A percentile compares a stretch with the other conserved stretches of the same genome.
phyloP scores from a whole-genome alignment of 2,113 vertebrate species.

The Ceyx margarethae region DNA sequence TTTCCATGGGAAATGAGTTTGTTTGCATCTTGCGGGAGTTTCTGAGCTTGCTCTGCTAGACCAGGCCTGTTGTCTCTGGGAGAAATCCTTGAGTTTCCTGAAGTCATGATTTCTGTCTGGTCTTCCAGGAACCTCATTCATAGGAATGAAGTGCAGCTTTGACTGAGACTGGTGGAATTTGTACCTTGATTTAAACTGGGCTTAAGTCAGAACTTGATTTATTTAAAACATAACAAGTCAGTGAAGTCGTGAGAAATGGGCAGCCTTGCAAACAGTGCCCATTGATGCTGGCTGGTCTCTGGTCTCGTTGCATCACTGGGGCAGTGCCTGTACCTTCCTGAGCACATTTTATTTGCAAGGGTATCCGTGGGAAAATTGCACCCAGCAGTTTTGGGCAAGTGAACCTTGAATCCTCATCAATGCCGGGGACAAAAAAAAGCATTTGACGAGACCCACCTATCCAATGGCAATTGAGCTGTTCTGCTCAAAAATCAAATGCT shows the following conservation, averaged over 20 bases:
- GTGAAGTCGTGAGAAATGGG: neutral
- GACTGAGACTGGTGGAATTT: neutral
- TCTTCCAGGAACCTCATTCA: neutral
- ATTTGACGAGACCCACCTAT: neutral
- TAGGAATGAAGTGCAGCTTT: neutral
- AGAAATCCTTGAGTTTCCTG: neutral
- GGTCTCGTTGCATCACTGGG: fast-evolving
- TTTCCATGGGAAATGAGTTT: neutral
- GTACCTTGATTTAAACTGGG: neutral
- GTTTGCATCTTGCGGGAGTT: neutral
- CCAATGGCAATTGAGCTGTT: neutral
- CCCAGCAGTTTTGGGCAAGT: neutral
- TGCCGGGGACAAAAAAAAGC: neutral
- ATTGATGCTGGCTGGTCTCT: fast-evolving
- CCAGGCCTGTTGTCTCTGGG: neutral
- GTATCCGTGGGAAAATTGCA: neutral
- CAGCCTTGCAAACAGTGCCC: neutral
- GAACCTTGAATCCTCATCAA: neutral
- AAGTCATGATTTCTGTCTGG: neutral
- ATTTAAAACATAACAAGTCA: neutral
- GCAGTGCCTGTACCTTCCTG: neutral
- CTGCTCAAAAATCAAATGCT: neutral
- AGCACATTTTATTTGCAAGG: neutral
- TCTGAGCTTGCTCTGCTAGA: neutral
- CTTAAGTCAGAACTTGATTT: neutral